Percentiles rank a stretch among this genome's conserved stretches.
Conservation (phyloP, 1,140 invertebrate genomes). For the Cataglyphis hispanica region DNA sequence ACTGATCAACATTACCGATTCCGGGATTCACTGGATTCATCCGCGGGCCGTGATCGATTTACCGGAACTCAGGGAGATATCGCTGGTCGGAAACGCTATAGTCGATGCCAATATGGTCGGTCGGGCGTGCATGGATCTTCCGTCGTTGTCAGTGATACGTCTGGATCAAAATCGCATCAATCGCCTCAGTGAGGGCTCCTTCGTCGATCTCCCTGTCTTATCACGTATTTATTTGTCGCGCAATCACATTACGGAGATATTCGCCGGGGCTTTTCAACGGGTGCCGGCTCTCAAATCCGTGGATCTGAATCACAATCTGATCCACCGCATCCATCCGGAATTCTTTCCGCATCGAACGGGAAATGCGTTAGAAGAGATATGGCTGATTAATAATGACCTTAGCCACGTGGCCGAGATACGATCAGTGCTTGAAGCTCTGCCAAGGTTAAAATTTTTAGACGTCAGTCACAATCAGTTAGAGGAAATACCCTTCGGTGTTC, state of each 20-base stretch:
- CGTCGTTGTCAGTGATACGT: conserved; percentile 89
- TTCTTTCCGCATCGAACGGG: conserved; percentile 91
- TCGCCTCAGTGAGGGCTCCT: conserved; percentile 91
- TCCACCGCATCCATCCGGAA: conserved; percentile 93
- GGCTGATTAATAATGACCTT: conserved; percentile 92
- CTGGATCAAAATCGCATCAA: conserved; percentile 91
- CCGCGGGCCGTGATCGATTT: conserved; percentile 91
- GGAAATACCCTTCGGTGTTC: conserved; percentile 91
- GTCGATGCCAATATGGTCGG: conserved; percentile 93
- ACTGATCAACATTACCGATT: conserved; percentile 92
- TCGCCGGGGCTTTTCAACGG: conserved; percentile 92
- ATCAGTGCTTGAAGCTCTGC: conserved; percentile 91
- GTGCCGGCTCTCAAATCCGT: conserved; percentile 91
- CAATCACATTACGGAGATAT: conserved; percentile 92
- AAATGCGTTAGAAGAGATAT: conserved; percentile 92
- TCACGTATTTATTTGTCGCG: conserved; percentile 90
- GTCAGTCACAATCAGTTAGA: conserved; percentile 91
- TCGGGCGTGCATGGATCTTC: conserved; percentile 91
- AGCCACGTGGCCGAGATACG: conserved; percentile 90
- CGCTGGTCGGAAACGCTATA: conserved; percentile 91
- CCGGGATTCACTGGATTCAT: conserved; percentile 93
- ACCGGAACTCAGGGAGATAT: conserved; percentile 90
- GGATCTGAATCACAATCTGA: conserved; percentile 92
- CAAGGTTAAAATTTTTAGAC: conserved; percentile 92
- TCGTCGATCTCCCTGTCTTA: conserved; percentile 92